Conservation (phyloP, 2,113 vertebrate genomes). For the Origma solitaria region DNA sequence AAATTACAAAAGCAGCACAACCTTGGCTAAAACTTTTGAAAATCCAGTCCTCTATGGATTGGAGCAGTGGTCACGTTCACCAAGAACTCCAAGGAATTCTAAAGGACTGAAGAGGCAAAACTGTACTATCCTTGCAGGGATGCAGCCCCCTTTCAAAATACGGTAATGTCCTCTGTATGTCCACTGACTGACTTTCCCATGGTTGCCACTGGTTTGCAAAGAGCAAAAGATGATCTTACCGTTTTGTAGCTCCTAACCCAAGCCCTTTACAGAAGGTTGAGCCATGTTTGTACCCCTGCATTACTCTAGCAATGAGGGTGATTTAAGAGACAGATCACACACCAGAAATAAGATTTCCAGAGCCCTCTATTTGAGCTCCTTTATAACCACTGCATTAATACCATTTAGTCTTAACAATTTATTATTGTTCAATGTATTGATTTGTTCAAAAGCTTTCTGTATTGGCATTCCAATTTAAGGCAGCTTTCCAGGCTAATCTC, state of each 20-base stretch:
- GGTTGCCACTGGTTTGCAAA: neutral
- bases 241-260: neutral
- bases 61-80: neutral
- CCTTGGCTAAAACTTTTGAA: neutral
- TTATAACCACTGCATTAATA: neutral
- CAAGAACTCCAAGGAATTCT: neutral
- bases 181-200: neutral
- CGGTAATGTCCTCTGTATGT: accelerated
- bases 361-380: neutral
- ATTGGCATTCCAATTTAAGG: constrained; percentile 42
- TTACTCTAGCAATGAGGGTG: neutral
- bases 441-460: constrained; percentile 30
- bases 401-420: neutral
- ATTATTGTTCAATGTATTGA: constrained; percentile 27
- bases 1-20: neutral
- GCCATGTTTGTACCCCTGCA: neutral
- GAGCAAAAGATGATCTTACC: neutral
- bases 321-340: neutral
- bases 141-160: neutral
- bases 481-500: neutral
- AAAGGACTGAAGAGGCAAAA: neutral
- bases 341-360: neutral
- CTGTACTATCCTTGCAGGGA: neutral
- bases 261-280: neutral
- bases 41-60: neutral